These are phyloP conservation scores for Calliscelio sp. DNA, from an alignment of 2,888 invertebrate genomes.

Conservation along the genomic window DNA sequence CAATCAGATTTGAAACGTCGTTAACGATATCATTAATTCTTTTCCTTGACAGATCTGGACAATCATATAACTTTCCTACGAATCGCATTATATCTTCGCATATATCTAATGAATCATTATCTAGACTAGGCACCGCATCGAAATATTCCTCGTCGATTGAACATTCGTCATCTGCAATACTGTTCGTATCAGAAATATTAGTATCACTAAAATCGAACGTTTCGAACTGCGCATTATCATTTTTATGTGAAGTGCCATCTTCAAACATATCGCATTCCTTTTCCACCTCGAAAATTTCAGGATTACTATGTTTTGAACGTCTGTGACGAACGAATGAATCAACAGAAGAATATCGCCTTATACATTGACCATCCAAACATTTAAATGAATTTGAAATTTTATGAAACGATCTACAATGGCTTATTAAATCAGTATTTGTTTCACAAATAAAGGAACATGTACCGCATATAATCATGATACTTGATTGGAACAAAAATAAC, in stretches of 20 bases:
- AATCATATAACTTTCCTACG: conserved; percentile 13
- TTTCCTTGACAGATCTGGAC: conserved; percentile 34
- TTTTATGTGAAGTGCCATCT: too few species aligned
- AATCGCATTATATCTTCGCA: conserved; percentile 6
- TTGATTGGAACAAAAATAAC: too few species aligned
- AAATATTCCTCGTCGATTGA: neutral
- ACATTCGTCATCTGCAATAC: conserved; percentile 8
- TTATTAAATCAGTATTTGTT: too few species aligned
- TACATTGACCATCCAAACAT: conserved; percentile 32
- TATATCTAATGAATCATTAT: neutral
- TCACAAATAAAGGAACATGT: conserved; percentile 20
- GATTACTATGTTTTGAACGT: conserved; percentile 13
- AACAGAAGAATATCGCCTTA: conserved; percentile 8
- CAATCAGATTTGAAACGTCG: conserved; percentile 13
- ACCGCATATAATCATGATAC: conserved; percentile 14
- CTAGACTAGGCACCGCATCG: neutral
- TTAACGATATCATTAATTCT: conserved; percentile 28
- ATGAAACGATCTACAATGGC: too few species aligned
- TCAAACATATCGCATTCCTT: neutral
- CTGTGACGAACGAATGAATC: conserved; percentile 37
- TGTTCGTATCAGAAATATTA: neutral
- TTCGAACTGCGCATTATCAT: too few species aligned
- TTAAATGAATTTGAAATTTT: neutral
- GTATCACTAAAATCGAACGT: neutral
- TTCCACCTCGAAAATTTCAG: neutral